Percentiles rank a stretch among this genome's conserved stretches.
Evolutionary conservation across 2,888 invertebrate genomes (phyloP).

Genomic region (Cosmorhoe ocellata): DNA sequence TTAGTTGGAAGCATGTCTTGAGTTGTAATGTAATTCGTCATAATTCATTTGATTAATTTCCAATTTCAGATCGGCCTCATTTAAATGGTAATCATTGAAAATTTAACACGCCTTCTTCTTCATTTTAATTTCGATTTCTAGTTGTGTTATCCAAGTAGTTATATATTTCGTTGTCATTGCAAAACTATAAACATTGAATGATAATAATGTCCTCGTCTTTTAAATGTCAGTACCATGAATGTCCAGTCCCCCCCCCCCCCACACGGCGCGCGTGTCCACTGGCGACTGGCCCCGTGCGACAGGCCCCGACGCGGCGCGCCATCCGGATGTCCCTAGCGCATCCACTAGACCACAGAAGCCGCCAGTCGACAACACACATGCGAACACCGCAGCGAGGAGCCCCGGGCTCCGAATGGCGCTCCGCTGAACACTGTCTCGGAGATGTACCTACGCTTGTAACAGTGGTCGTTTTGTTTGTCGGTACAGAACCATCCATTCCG

Average conservation of each 20-base stretch:
- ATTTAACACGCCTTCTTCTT: slow-evolving; percentile 58
- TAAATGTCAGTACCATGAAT: slow-evolving; percentile 52
- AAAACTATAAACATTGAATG: slow-evolving; percentile 54
- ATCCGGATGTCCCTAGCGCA: slow-evolving; percentile 28
- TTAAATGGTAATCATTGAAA: slow-evolving; percentile 80
- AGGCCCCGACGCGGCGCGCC: slow-evolving; percentile 28
- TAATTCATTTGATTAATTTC: slow-evolving; percentile 74
- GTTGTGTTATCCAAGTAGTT: slow-evolving; percentile 68
- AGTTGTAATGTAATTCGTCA: slow-evolving; percentile 35
- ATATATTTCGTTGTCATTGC: slow-evolving; percentile 56
- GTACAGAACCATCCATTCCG: slow-evolving; percentile 80
- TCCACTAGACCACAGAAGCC: no score
- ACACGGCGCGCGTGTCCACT: no score
- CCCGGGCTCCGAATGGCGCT: slow-evolving; percentile 23
- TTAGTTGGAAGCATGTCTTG: slow-evolving; percentile 21
- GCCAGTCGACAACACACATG: no score
- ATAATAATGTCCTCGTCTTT: slow-evolving; percentile 40
- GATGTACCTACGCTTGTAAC: slow-evolving; percentile 74
- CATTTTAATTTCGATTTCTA: slow-evolving; percentile 46
- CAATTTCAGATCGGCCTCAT: slow-evolving; percentile 84
- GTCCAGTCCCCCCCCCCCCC: no score
- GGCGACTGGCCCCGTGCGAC: no score
- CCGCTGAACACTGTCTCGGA: slow-evolving; percentile 33
- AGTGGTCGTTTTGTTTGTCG: slow-evolving; percentile 77
- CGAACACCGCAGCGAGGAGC: neutral